Percentiles rank a stretch among this genome's conserved stretches.
Conservation (phyloP, 1,140 invertebrate species). For the Drosophila bocki region DNA sequence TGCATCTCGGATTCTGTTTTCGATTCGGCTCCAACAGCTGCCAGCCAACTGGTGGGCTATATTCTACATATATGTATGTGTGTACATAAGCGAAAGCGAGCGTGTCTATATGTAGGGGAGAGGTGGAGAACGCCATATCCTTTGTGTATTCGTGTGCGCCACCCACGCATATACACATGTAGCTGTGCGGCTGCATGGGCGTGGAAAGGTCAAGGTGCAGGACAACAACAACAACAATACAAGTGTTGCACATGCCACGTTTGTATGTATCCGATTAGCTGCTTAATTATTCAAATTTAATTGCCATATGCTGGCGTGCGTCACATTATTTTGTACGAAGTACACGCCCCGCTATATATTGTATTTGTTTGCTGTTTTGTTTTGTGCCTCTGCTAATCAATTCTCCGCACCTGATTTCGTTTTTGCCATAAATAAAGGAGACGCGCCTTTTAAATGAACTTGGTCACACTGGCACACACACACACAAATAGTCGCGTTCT, state of each 20-base stretch:
- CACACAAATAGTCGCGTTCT: not conserved
- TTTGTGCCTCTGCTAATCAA: conserved; percentile 53
- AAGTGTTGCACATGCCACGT: conserved; percentile 28
- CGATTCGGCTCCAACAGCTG: conserved; percentile 43
- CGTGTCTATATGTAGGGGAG: not conserved
- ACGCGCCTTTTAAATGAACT: conserved; percentile 58
- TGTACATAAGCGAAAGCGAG: conserved; percentile 10
- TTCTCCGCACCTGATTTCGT: conserved; percentile 57
- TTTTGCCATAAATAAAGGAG: conserved; percentile 16
- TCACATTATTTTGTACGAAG: conserved; percentile 26
- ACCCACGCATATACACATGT: conserved; percentile 24
- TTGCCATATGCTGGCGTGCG: conserved; percentile 59
- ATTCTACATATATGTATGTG: conserved; percentile 1
- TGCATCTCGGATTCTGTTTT: conserved; percentile 34
- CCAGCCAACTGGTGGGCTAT: conserved; percentile 36
- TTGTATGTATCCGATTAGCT: conserved; percentile 12
- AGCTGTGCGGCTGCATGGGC: conserved; percentile 40
- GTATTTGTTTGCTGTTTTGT: conserved; percentile 9
- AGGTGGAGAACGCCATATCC: conserved; percentile 1
- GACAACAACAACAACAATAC: conserved; percentile 44
- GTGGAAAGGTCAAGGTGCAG: conserved; percentile 70
- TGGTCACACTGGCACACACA: conserved; percentile 20
- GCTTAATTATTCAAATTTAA: conserved; percentile 50
- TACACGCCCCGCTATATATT: conserved; percentile 22
- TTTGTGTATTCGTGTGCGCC: conserved; percentile 21